Base-by-base conservation (phyloP, 2,797 vertebrate species). In the Champsocephalus esox region DNA sequence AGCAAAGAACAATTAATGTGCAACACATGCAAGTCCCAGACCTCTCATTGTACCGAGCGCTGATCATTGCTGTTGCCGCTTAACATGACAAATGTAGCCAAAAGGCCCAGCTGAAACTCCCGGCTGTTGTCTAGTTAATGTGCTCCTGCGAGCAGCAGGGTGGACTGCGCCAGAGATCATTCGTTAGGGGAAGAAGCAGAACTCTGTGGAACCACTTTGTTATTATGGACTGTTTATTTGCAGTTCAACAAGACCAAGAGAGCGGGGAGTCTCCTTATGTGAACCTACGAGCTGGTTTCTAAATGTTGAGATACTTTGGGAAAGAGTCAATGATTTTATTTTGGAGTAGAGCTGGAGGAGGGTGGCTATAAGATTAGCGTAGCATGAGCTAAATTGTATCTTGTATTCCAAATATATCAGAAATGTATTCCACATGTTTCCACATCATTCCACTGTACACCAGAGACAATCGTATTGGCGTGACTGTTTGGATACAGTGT, bases 21-120 rank as follows among this genome's bases (percentile, higher is more conserved):
- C 3, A 51, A 66, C 67, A 72, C 51, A 62, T 14, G 14, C 3
- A 32, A 43, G 41, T 38, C 4, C 1, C 21, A 6, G 17, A 21
- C 5, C 17, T 61, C 48, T 54, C 34, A 28, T 45, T 60, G 24
- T 21, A 49, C 9, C 12, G 2, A 1, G 28, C 49, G 34, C 14
- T 59, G 54, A 73, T 60, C 43, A 19, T 5, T 11, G 63, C 57
- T 52, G 50, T 21, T 7, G 4, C 24, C 2, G 0, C 9, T 70
- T 45, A 45, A 75, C 66, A 57, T 57, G 58, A 61, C 57, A 41
- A 79, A 65, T 24, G 28, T 43, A 16, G 41, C 66, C 51, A 61
- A 71, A 77, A 69, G 73, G 51, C 45, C 13, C n/a, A 8, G 46
- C 51, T 43, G 14, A 69, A 66, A 70, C n/a, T 41, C 50, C 24